Evolutionary conservation across 2,113 vertebrate genomes (phyloP).

Genomic region (Chaetodon trifascialis): DNA sequence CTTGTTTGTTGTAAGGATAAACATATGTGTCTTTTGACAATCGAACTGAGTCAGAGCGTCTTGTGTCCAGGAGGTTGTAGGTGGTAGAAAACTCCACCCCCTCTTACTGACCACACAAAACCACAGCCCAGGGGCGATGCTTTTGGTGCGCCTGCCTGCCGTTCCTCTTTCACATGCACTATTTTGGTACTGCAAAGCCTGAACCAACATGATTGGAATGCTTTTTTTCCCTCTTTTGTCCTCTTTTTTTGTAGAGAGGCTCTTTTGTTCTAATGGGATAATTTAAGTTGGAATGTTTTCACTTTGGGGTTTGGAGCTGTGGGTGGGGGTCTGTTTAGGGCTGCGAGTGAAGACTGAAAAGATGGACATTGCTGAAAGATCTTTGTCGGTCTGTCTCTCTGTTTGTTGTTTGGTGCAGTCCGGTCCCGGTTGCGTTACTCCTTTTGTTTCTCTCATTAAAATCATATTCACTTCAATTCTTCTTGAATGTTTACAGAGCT

Average conservation of each 20-base stretch:
- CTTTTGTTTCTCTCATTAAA: constrained; percentile 8
- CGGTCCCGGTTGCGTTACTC: not conserved
- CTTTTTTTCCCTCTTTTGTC: constrained; percentile 59
- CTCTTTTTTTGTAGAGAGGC: constrained; percentile 58
- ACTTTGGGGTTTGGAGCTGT: constrained; percentile 58
- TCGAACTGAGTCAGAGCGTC: constrained; percentile 23
- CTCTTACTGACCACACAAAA: constrained; percentile 58
- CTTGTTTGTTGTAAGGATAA: not conserved
- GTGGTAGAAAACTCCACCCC: constrained; percentile 47
- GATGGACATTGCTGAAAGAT: constrained; percentile 20
- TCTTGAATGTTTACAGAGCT: constrained; percentile 12
- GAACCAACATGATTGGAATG: constrained; percentile 81
- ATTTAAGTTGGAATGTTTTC: constrained; percentile 83
- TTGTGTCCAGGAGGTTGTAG: constrained; percentile 54
- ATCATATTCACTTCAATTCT: not conserved
- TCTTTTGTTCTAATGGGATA: constrained; percentile 80
- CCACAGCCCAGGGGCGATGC: constrained; percentile 37
- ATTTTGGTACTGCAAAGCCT: constrained; percentile 70
- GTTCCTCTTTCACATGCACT: constrained; percentile 68
- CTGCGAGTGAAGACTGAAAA: constrained; percentile 37
- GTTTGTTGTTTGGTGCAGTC: constrained; percentile 18
- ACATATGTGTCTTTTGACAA: not conserved
- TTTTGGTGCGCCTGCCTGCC: constrained; percentile 41
- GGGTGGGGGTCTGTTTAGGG: constrained; percentile 11
- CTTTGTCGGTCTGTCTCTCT: constrained; percentile 17